phyloP scores from a whole-genome alignment of 2,113 vertebrate genomes.

The Ictidomys tridecemlineatus region DNA sequence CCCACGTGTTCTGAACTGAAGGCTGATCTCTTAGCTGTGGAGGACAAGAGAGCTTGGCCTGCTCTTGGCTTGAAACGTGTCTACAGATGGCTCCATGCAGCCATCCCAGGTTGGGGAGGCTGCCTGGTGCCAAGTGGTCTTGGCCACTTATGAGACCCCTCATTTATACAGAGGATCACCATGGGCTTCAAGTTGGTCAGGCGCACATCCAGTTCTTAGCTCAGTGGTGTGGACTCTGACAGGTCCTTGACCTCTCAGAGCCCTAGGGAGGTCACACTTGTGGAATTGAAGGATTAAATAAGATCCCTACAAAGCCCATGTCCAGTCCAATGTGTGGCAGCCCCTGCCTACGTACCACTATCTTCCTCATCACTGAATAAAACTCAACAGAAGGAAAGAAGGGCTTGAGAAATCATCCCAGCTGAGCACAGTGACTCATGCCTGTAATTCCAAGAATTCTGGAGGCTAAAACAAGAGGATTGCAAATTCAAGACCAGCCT shows the following conservation, averaged over 20 bases:
- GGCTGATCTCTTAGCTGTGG: neutral
- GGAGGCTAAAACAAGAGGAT: too few relatives aligned
- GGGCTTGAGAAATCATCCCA: neutral
- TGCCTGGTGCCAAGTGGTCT: fast-evolving
- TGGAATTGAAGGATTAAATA: neutral
- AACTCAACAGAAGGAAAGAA: neutral
- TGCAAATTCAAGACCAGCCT: too few relatives aligned
- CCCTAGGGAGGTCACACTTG: too few relatives aligned
- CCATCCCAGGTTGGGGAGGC: neutral
- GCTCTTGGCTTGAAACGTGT: neutral
- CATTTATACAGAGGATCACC: neutral
- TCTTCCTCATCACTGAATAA: neutral
- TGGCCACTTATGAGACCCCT: fast-evolving
- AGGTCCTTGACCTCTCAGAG: neutral
- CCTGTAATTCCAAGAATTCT: too few relatives aligned
- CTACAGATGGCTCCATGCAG: fast-evolving
- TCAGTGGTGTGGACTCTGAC: fast-evolving
- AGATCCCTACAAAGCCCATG: neutral
- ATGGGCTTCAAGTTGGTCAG: fast-evolving
- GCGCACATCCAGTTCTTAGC: neutral
- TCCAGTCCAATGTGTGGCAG: fast-evolving
- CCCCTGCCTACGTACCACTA: fast-evolving
- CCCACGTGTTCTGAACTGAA: neutral
- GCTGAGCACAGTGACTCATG: too few relatives aligned
- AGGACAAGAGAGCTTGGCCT: neutral